A percentile compares a stretch with the other conserved stretches of the same genome.
Conservation (phyloP, 2,797 vertebrate species). For the Eulemur albifrons region DNA sequence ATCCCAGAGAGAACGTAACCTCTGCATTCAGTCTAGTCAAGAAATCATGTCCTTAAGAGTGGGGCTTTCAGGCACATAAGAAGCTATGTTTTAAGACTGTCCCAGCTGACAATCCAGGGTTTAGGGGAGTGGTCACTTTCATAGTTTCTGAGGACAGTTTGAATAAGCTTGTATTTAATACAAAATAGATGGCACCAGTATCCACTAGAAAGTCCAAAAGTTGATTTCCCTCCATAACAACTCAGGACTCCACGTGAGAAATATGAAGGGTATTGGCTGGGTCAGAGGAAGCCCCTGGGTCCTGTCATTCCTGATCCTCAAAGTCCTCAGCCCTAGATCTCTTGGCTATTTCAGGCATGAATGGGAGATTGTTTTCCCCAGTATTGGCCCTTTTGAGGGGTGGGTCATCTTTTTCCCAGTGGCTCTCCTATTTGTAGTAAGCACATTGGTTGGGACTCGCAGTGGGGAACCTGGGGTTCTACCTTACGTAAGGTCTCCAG, state of each 20-base stretch:
- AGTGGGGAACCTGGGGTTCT: not conserved
- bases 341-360: not conserved
- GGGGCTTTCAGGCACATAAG: not conserved
- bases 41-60: not conserved
- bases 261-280: not conserved
- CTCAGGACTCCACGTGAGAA: not conserved
- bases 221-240: not conserved
- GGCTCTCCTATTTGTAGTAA: not conserved
- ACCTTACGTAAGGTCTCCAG: not conserved
- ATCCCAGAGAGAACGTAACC: not conserved
- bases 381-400: not conserved
- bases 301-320: not conserved
- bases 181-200: not conserved
- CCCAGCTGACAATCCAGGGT: not conserved
- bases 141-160: not conserved
- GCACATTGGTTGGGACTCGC: not conserved
- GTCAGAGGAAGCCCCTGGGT: fast-evolving
- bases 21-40: not conserved
- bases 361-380: not conserved
- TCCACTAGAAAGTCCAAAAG: not conserved
- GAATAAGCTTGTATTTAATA: not conserved
- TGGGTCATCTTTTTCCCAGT: not conserved
- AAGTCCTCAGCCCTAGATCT: not conserved
- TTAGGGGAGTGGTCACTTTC: not conserved
- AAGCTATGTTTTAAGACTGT: not conserved